phyloP scores from a whole-genome alignment of 2,113 vertebrate species.

The Dasyprocta punctata region DNA sequence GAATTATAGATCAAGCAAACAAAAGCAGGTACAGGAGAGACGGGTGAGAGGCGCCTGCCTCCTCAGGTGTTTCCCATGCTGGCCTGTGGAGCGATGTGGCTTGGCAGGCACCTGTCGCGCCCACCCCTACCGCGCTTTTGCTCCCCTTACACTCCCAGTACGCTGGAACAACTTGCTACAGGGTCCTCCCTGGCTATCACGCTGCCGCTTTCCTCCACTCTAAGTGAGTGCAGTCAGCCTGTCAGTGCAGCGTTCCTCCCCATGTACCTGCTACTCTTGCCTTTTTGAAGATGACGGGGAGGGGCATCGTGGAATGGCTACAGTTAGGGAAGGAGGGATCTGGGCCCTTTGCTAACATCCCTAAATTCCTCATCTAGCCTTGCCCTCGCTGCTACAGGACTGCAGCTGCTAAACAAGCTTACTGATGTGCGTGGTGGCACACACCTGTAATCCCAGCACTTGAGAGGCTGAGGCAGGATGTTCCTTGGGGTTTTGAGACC shows the following conservation, averaged over 20 bases:
- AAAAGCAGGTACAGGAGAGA: neutral
- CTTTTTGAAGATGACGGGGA: neutral
- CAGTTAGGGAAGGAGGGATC: neutral
- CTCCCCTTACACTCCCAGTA: neutral
- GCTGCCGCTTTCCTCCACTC: neutral
- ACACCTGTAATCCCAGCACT: too few species aligned
- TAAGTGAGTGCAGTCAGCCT: neutral
- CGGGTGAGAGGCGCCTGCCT: neutral
- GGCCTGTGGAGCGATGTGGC: too few species aligned
- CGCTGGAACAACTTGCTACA: neutral
- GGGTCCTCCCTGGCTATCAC: neutral
- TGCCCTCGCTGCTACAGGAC: neutral
- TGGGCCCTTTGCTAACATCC: neutral
- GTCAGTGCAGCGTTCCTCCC: neutral
- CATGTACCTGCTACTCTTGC: neutral
- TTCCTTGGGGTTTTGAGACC: too few species aligned
- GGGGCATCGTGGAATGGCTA: rapidly evolving
- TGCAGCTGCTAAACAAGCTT: neutral
- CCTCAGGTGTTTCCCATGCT: neutral
- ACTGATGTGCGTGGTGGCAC: too few species aligned
- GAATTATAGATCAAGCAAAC: neutral
- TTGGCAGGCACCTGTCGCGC: neutral
- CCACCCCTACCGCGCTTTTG: neutral
- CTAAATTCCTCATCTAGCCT: rapidly evolving
- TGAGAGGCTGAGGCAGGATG: too few species aligned